Evolutionary conservation across 64 coral and sea anemone species (phyloP), one percentile per base, ranked within the genome.

Genomic region (Montipora foliosa): DNA sequence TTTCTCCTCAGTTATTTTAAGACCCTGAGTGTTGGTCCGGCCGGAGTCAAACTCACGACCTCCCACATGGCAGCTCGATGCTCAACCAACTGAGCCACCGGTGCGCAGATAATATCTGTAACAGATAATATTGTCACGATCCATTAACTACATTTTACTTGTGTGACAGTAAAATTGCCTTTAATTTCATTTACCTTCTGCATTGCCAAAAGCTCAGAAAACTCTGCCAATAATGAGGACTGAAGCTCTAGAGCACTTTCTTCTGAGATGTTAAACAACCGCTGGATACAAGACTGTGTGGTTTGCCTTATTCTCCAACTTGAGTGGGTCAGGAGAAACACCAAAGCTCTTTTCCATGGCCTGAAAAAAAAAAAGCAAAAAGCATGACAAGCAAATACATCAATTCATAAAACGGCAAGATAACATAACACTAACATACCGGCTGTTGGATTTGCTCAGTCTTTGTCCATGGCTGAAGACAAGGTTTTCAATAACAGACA

Each of bases 321-420:
- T 45, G 53, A 50, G 52, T 96, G 81, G 9, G 92, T 96, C 50
- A 99, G 37, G 47, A 95, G 84, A 75, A 80, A 95, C 45, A 99
- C 29, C 24, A 99, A 57, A 5, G 91, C 97, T 77, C 71, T 83
- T 12, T 92, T 69, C 97, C 97, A 99, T 24, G 89, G 94, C 53
- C 97, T 99, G 8, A 49, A 2, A 74, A 60, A 46, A 83, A 53
- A 49, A 2, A 74, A 60, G 3, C 64, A 68, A 68, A 17, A 68
- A 68, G 12, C 17, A 14, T 12, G 4, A 14, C 8, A 68, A 17
- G 4, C 0, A 17, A 12, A 68, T 68, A 68, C 16, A 68, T 68
- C 4, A 4, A 79, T 15, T 47, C 1, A 47, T 12, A 15, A 79
- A 22, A 15, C 0, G 53, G 1, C 6, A 57, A 57, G 11, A 11